A percentile compares a stretch with the other conserved stretches of the same genome.
Conservation (phyloP, 64 coral and sea anemone species). For the Pachyseris speciosa region DNA sequence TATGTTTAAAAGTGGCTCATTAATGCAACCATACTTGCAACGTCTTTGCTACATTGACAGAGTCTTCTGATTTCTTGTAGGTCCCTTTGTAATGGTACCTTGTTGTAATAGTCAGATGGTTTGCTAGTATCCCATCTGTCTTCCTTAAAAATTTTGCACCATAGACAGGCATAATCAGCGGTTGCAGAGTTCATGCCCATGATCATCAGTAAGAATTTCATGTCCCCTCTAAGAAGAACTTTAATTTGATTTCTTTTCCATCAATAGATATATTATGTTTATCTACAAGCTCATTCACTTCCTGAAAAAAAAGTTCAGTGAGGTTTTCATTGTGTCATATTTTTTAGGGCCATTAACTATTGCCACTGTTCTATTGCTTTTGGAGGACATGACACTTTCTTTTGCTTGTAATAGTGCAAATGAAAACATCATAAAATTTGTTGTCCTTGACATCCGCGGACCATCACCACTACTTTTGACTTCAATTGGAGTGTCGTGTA, state of each 20-base stretch:
- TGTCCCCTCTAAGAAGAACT: slow-evolving; percentile 4
- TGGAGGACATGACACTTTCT: slow-evolving; percentile 43
- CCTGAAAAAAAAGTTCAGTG: slow-evolving; percentile 7
- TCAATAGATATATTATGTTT: not conserved
- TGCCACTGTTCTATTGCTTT: too few species aligned
- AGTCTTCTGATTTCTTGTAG: slow-evolving; percentile 43
- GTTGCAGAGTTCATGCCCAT: too few species aligned
- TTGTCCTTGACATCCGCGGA: too few species aligned
- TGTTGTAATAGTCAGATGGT: slow-evolving; percentile 2
- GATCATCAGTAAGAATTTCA: slow-evolving; percentile 52
- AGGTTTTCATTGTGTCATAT: slow-evolving; percentile 23
- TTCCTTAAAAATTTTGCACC: too few species aligned
- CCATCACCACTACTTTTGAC: slow-evolving; percentile 43
- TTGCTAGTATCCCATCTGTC: slow-evolving; percentile 57
- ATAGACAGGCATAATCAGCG: slow-evolving; percentile 3
- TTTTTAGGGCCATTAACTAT: slow-evolving; percentile 31
- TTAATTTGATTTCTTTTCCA: not conserved
- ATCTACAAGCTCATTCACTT: not conserved
- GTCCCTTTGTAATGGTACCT: not conserved
- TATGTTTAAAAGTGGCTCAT: slow-evolving; percentile 39
- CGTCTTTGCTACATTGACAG: slow-evolving; percentile 8
- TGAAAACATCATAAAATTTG: slow-evolving; percentile 42
- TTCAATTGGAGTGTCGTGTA: slow-evolving; percentile 29
- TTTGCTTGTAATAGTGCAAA: not conserved
- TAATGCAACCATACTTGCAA: slow-evolving; percentile 59